Percentiles rank a stretch among this genome's conserved stretches.
These are phyloP conservation scores for Blennius ocellaris DNA, from an alignment of 2,113 vertebrate species.

Conservation along the genomic window DNA sequence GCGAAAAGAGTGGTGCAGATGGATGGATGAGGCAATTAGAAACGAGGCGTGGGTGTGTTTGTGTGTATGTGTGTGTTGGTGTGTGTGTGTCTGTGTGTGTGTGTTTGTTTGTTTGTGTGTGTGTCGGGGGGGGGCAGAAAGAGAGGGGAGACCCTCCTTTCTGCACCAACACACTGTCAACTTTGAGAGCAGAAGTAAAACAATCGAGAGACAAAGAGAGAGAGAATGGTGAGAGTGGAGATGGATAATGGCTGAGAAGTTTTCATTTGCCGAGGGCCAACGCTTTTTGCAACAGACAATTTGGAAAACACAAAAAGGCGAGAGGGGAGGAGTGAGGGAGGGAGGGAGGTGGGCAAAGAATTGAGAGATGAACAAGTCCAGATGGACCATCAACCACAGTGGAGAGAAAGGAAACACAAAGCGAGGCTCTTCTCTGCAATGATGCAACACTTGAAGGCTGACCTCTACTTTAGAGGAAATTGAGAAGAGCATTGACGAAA, in stretches of 20 bases:
- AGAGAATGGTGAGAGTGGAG: conserved; percentile 11
- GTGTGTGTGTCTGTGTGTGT: too few relatives aligned
- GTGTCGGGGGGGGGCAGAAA: neutral
- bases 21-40: conserved; percentile 29
- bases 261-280: conserved; percentile 32
- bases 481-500: conserved; percentile 42
- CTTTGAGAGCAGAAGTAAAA: conserved; percentile 36
- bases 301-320: conserved; percentile 36
- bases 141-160: neutral
- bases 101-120: too few relatives aligned
- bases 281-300: conserved; percentile 44
- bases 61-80: too few relatives aligned
- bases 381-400: conserved; percentile 44
- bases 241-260: conserved; percentile 22
- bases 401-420: conserved; percentile 32
- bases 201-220: conserved; percentile 18
- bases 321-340: conserved; percentile 9
- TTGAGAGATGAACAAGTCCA: conserved; percentile 50
- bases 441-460: conserved; percentile 43
- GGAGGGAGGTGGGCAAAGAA: conserved; percentile 33
- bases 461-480: conserved; percentile 43
- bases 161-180: conserved; percentile 1
- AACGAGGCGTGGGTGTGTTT: neutral
- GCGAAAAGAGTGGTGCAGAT: conserved; percentile 30
- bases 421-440: conserved; percentile 36